A percentile compares a stretch with the other conserved stretches of the same genome.
Conservation (phyloP, 2,888 invertebrate genomes). For the Microctonus brassicae region DNA sequence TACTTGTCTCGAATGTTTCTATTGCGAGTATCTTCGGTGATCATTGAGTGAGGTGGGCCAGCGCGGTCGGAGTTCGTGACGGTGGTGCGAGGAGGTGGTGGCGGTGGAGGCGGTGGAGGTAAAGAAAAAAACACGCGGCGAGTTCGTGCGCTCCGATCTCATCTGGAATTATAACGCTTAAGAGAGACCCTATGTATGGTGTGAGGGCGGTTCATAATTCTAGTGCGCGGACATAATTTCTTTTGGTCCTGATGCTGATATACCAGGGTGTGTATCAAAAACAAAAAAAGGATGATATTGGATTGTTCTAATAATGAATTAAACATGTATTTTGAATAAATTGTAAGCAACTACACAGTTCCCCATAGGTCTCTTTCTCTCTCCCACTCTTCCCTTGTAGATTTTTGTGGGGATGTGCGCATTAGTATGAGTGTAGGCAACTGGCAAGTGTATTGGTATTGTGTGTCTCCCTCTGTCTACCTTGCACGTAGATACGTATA, state of each 20-base stretch:
- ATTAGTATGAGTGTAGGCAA: neutral
- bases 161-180: neutral
- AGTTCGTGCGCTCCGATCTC: neutral
- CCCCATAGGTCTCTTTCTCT: neutral
- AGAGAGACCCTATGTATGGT: neutral
- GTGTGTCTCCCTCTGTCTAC: neutral
- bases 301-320: neutral
- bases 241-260: neutral
- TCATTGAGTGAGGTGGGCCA: slow-evolving; percentile 56
- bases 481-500: neutral
- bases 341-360: neutral
- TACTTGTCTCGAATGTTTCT: slow-evolving; percentile 65
- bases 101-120: slow-evolving; percentile 34
- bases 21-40: slow-evolving; percentile 62
- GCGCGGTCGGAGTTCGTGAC: slow-evolving; percentile 14
- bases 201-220: neutral
- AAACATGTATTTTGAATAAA: neutral
- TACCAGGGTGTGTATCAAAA: neutral
- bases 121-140: slow-evolving; percentile 40
- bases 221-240: neutral
- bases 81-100: slow-evolving; percentile 42
- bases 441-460: neutral
- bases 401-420: neutral
- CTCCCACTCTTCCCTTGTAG: neutral
- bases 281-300: neutral